Conservation (phyloP, 1,140 invertebrate species). For the Cheumatopsyche charites region DNA sequence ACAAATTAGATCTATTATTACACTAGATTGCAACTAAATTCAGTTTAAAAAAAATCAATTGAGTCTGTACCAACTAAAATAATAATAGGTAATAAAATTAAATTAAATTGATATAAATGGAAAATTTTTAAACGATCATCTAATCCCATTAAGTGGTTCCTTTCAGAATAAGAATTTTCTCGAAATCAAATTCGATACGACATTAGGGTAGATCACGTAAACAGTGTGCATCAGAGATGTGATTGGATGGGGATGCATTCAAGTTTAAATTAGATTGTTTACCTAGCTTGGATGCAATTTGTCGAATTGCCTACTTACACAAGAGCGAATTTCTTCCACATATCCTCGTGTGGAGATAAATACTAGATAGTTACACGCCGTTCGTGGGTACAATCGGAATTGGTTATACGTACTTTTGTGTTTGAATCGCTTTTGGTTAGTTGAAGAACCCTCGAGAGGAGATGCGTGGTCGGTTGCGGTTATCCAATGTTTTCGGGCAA, state of each 20-base stretch:
- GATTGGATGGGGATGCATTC: conserved; percentile 45
- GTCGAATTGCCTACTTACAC: conserved; percentile 40
- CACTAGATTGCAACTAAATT: too few relatives aligned
- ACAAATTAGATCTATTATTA: too few relatives aligned
- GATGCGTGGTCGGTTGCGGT: neutral
- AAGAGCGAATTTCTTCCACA: neutral
- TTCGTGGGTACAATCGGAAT: neutral
- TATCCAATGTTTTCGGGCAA: too few relatives aligned
- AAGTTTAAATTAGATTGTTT: conserved; percentile 49
- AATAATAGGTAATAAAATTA: too few relatives aligned
- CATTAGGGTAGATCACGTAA: conserved; percentile 25
- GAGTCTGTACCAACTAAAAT: too few relatives aligned
- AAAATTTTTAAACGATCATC: too few relatives aligned
- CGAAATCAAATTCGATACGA: conserved; percentile 17
- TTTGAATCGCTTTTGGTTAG: conserved; percentile 10
- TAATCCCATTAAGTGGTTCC: too few relatives aligned
- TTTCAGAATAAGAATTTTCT: too few relatives aligned
- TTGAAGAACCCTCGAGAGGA: neutral
- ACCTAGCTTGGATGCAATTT: conserved; percentile 45
- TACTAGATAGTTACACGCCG: too few relatives aligned
- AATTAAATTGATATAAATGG: too few relatives aligned
- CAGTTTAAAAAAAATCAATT: too few relatives aligned
- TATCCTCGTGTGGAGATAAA: too few relatives aligned
- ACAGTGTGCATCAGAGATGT: conserved; percentile 35
- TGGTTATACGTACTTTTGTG: neutral